Evolutionary conservation across 2,113 vertebrate species (phyloP).

Genomic region (Epinephelus fuscoguttatus): DNA sequence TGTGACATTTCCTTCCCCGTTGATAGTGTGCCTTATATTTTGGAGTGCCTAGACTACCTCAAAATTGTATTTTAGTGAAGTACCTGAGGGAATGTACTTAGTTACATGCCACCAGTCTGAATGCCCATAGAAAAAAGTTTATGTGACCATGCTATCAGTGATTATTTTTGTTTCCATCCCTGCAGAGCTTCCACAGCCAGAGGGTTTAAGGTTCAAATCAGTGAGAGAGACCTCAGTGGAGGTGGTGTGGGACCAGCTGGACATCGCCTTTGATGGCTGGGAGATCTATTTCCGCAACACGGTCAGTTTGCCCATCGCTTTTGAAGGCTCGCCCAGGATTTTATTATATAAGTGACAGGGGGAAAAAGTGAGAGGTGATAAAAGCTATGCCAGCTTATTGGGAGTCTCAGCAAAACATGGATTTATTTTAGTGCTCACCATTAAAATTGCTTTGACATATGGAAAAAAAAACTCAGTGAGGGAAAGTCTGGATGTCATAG

Average conservation of each 20-base stretch:
- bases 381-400: slow-evolving; percentile 48
- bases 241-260: slow-evolving; percentile 94
- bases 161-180: slow-evolving; percentile 24
- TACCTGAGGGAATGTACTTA: too few relatives aligned
- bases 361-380: slow-evolving; percentile 26
- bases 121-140: not conserved
- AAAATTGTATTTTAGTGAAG: too few relatives aligned
- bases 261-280: slow-evolving; percentile 93
- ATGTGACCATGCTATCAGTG: not conserved
- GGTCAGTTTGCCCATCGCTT: slow-evolving; percentile 80
- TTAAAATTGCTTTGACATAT: slow-evolving; percentile 61
- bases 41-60: too few relatives aligned
- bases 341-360: slow-evolving; percentile 23
- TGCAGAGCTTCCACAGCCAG: slow-evolving; percentile 91
- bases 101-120: too few relatives aligned
- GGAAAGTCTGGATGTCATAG: slow-evolving; percentile 34
- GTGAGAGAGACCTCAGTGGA: slow-evolving; percentile 92
- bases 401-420: slow-evolving; percentile 53
- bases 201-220: slow-evolving; percentile 93
- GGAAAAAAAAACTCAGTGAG: slow-evolving; percentile 43
- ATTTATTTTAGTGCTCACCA: slow-evolving; percentile 53
- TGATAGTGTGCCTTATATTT: too few relatives aligned
- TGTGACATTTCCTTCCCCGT: too few relatives aligned
- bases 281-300: slow-evolving; percentile 92
- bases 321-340: slow-evolving; percentile 26